phyloP scores from a whole-genome alignment of 2,888 invertebrate species.

The Sesia apiformis region DNA sequence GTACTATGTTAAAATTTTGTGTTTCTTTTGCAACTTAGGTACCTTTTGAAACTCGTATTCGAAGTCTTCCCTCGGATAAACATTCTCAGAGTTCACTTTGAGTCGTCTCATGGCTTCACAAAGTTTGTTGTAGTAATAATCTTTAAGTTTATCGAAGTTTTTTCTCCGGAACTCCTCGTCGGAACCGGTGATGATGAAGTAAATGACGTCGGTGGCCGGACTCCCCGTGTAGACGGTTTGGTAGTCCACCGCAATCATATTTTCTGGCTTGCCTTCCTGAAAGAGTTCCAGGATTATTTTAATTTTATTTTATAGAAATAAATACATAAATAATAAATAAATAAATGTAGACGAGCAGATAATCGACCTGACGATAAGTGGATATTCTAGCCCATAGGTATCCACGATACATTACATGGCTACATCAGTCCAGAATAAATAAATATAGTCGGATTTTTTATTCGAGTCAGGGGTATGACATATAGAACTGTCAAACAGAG shows the following conservation, averaged over 20 bases:
- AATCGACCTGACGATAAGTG: no score
- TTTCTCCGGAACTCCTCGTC: constrained; percentile 36
- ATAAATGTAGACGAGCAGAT: no score
- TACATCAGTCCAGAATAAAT: no score
- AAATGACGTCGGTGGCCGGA: constrained; percentile 35
- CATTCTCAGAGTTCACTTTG: constrained; percentile 23
- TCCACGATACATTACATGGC: no score
- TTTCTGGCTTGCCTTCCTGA: constrained; percentile 24
- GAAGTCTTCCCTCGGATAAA: constrained; percentile 33
- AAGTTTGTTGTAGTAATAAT: constrained; percentile 28
- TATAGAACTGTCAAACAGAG: no score
- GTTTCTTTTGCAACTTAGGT: no score
- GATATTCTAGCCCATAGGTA: no score
- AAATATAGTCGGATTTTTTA: no score
- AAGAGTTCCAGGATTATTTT: constrained; percentile 6
- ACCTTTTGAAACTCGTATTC: constrained; percentile 35
- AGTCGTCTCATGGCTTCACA: constrained; percentile 22
- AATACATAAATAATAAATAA: no score
- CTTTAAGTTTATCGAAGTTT: constrained; percentile 22
- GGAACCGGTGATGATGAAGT: constrained; percentile 42
- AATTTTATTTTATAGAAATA: no score
- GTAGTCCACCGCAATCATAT: constrained; percentile 38
- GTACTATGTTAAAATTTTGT: no score
- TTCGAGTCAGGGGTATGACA: no score
- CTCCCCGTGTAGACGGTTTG: constrained; percentile 40